These are phyloP conservation scores for Decapterus maruadsi DNA, from an alignment of 2,797 vertebrate species.

Conservation along the genomic window DNA sequence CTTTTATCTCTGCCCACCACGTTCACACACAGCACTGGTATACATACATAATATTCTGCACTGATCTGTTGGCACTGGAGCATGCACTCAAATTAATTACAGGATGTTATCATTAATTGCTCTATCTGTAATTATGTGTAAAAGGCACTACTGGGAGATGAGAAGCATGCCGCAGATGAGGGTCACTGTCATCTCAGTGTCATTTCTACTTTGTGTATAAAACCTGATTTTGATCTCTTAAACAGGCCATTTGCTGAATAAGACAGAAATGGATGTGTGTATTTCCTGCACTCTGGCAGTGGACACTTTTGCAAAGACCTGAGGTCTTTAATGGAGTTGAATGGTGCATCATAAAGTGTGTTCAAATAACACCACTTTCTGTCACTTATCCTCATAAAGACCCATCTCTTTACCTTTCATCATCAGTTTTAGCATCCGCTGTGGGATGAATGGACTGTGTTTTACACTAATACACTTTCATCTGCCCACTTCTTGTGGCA, in stretches of 20 bases:
- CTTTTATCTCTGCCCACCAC: conserved; percentile 8
- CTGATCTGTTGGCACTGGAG: conserved; percentile 12
- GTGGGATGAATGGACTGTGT: conserved; percentile 11
- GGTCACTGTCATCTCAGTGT: conserved; percentile 39
- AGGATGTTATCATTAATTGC: conserved; percentile 63
- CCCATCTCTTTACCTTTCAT: conserved; percentile 45
- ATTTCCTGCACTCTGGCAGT: conserved; percentile 21
- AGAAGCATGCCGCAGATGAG: conserved; percentile 23
- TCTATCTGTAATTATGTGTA: conserved; percentile 46
- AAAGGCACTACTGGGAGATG: conserved; percentile 47
- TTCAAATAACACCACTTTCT: conserved; percentile 49
- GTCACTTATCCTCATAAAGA: conserved; percentile 36
- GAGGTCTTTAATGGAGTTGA: conserved; percentile 62
- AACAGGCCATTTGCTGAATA: conserved; percentile 30
- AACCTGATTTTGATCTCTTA: conserved; percentile 45
- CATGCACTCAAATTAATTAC: conserved; percentile 63
- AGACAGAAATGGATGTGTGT: conserved; percentile 37
- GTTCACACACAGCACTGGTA: not conserved
- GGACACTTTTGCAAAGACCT: conserved; percentile 44
- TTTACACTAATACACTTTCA: conserved; percentile 37
- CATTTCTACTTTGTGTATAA: conserved; percentile 28
- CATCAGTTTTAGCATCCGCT: conserved; percentile 19
- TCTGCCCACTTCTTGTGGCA: conserved; percentile 2
- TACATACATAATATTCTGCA: conserved; percentile 4
- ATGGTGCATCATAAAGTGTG: conserved; percentile 27